phyloP scores from a whole-genome alignment of 2,797 vertebrate species.

The Cichlasoma orientale region DNA sequence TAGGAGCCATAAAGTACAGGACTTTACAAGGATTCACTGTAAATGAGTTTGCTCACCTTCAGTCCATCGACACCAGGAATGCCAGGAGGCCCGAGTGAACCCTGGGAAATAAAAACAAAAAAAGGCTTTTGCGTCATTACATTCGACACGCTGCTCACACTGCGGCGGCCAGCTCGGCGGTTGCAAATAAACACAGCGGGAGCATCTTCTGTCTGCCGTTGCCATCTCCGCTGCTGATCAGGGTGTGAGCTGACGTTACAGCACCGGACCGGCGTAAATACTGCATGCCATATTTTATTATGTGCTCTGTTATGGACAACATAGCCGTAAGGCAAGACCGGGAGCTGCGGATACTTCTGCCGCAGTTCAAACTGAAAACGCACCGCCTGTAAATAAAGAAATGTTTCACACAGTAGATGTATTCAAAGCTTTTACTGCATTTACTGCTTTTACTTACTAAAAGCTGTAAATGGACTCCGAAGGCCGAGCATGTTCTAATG shows the following conservation, averaged over 20 bases:
- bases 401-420: neutral
- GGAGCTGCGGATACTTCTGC: neutral
- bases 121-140: slow-evolving; percentile 19
- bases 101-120: slow-evolving; percentile 79
- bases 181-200: neutral
- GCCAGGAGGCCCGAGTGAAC: slow-evolving; percentile 87
- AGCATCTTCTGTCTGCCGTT: neutral
- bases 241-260: slow-evolving; percentile 3
- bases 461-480: slow-evolving; percentile 37
- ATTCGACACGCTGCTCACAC: neutral
- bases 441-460: slow-evolving; percentile 21
- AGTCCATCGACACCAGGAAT: slow-evolving; percentile 88
- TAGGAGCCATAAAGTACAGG: neutral
- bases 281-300: slow-evolving; percentile 42
- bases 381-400: neutral
- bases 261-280: slow-evolving; percentile 51
- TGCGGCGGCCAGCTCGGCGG: neutral
- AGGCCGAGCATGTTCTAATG: slow-evolving; percentile 37
- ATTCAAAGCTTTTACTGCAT: neutral
- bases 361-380: neutral
- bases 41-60: slow-evolving; percentile 84
- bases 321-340: neutral
- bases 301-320: slow-evolving; percentile 21
- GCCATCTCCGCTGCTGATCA: neutral
- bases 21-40: neutral